A percentile compares a stretch with the other conserved stretches of the same genome.
These are phyloP conservation scores for Neotoma lepida DNA, from an alignment of 2,113 vertebrate species.

Conservation along the genomic window DNA sequence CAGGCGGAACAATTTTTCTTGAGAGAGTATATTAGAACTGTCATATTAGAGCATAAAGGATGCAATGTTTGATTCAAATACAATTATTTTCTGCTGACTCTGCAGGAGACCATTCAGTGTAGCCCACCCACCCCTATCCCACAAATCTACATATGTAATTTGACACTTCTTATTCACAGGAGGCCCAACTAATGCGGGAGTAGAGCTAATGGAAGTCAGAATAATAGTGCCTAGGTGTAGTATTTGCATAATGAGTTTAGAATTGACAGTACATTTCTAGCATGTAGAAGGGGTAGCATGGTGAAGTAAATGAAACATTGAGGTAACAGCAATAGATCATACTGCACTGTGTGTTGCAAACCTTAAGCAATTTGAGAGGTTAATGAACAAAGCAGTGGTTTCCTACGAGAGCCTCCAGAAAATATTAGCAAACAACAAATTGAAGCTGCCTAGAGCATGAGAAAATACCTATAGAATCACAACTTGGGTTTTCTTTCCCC, in stretches of 20 bases:
- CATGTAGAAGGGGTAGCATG: background rate
- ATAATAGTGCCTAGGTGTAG: conserved; percentile 35
- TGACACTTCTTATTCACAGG: conserved; percentile 59
- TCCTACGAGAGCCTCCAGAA: conserved; percentile 56
- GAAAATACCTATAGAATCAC: conserved; percentile 9
- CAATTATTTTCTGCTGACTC: conserved; percentile 64
- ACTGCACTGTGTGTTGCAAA: conserved; percentile 10
- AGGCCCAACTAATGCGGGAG: conserved; percentile 44
- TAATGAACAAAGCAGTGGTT: conserved; percentile 69
- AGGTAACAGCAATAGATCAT: conserved; percentile 55
- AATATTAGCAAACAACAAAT: conserved; percentile 68
- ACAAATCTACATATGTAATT: conserved; percentile 66
- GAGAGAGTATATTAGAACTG: conserved; percentile 26
- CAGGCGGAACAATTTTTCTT: background rate
- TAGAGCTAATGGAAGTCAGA: conserved; percentile 60
- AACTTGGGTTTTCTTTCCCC: background rate
- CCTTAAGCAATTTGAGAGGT: conserved; percentile 70
- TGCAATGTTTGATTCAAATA: conserved; percentile 47
- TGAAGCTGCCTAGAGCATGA: conserved; percentile 40
- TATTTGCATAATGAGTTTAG: conserved; percentile 71
- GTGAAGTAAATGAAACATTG: conserved; percentile 66
- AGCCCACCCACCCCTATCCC: background rate
- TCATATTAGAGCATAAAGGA: conserved; percentile 61
- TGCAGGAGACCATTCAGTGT: conserved; percentile 24
- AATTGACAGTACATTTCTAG: conserved; percentile 57